Evolutionary conservation across 2,888 invertebrate genomes (phyloP).

Genomic region (Harpagoxenus sublaevis): DNA sequence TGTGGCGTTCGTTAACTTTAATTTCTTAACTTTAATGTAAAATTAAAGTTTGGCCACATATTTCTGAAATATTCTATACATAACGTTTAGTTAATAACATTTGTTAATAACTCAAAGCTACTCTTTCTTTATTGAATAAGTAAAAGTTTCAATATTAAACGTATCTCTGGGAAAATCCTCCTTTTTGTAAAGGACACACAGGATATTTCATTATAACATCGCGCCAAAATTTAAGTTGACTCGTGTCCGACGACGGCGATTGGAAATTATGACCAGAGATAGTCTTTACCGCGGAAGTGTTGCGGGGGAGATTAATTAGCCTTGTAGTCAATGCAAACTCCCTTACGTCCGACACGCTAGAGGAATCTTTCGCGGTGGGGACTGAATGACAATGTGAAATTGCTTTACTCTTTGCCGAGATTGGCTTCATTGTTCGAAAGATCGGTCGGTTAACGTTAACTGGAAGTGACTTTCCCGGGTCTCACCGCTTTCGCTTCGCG

Average conservation of each 20-base stretch:
- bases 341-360: conserved; percentile 9
- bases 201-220: background rate
- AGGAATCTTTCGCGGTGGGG: background rate
- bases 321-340: background rate
- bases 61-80: background rate
- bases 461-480: background rate
- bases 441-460: conserved; percentile 9
- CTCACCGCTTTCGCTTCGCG: background rate
- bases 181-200: background rate
- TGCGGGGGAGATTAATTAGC: conserved; percentile 50
- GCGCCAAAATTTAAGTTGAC: background rate
- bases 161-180: background rate
- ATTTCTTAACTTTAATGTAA: background rate
- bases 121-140: background rate
- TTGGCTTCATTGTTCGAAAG: conserved; percentile 18
- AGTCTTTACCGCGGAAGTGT: conserved; percentile 8
- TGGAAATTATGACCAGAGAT: conserved; percentile 32
- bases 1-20: background rate
- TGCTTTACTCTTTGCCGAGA: conserved; percentile 9
- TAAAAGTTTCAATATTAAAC: background rate
- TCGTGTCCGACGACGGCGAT: background rate
- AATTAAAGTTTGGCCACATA: background rate
- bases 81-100: background rate
- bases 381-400: conserved; percentile 29
- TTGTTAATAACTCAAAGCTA: background rate